A percentile compares a stretch with the other conserved stretches of the same genome.
phyloP scores from a whole-genome alignment of 2,113 vertebrate species.

The Forbesichthys papilliferus region DNA sequence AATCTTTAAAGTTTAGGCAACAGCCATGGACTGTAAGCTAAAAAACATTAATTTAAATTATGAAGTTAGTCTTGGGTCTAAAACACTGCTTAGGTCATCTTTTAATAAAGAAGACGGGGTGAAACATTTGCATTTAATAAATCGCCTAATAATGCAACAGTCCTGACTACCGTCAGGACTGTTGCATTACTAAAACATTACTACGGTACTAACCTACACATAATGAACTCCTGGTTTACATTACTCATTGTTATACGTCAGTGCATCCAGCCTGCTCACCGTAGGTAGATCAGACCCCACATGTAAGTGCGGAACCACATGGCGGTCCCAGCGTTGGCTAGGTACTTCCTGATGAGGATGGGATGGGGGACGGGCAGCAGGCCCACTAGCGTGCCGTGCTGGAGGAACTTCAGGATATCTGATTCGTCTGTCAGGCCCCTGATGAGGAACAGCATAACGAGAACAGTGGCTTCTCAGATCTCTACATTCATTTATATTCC shows the following conservation, averaged over 20 bases:
- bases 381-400: slow-evolving; percentile 97
- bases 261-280: slow-evolving; percentile 70
- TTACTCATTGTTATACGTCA: background rate
- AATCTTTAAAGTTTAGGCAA: too few species aligned
- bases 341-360: slow-evolving; percentile 98
- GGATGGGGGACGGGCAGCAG: slow-evolving; percentile 96
- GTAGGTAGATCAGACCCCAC: slow-evolving; percentile 97
- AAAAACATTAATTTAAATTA: background rate
- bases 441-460: background rate
- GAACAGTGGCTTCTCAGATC: background rate
- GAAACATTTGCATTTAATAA: slow-evolving; percentile 89
- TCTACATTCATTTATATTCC: too few species aligned
- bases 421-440: slow-evolving; percentile 96
- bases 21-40: too few species aligned
- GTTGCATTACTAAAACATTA: too few species aligned
- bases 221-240: too few species aligned
- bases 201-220: too few species aligned
- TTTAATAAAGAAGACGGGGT: too few species aligned
- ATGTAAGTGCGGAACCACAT: slow-evolving; percentile 98
- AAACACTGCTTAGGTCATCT: background rate
- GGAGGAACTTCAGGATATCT: slow-evolving; percentile 94
- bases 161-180: too few species aligned
- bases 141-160: too few species aligned
- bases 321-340: slow-evolving; percentile 91
- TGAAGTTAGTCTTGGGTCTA: background rate